Percentiles rank a stretch among this genome's conserved stretches.
These are phyloP conservation scores for Drosophila tani DNA, from an alignment of 1,140 invertebrate species.

Conservation along the genomic window DNA sequence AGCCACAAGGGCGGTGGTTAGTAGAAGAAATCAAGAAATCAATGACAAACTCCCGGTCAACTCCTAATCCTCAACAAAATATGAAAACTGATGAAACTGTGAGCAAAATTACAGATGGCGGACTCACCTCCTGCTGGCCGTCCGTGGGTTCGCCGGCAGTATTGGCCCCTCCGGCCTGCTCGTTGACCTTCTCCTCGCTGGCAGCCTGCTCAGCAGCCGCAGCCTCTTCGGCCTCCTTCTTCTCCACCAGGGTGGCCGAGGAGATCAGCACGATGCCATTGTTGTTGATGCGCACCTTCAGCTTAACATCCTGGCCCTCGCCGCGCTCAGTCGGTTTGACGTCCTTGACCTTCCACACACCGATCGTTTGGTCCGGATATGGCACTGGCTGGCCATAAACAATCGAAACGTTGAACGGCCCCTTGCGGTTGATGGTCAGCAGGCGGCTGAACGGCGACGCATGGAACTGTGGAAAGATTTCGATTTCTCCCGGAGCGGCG, in stretches of 20 bases:
- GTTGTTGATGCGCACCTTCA: conserved; percentile 96
- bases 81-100: conserved; percentile 19
- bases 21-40: conserved; percentile 26
- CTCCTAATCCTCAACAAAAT: conserved; percentile 42
- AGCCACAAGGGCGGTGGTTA: conserved; percentile 13
- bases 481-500: conserved; percentile 88
- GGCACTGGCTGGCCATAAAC: conserved; percentile 91
- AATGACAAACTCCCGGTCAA: conserved; percentile 28
- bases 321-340: conserved; percentile 94
- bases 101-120: not conserved
- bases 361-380: conserved; percentile 92
- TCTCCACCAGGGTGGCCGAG: conserved; percentile 94
- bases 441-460: conserved; percentile 96
- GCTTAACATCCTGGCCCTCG: conserved; percentile 96
- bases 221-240: conserved; percentile 89
- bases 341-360: conserved; percentile 94
- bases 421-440: conserved; percentile 95
- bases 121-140: conserved; percentile 85
- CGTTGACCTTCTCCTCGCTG: conserved; percentile 76
- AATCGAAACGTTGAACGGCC: conserved; percentile 94
- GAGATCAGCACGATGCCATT: conserved; percentile 96
- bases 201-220: conserved; percentile 76
- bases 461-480: conserved; percentile 95
- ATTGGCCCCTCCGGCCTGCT: conserved; percentile 68
- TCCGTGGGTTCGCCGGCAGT: conserved; percentile 85